Base-by-base conservation (phyloP, 2,113 vertebrate genomes). In the Cranoglanis bouderius region DNA sequence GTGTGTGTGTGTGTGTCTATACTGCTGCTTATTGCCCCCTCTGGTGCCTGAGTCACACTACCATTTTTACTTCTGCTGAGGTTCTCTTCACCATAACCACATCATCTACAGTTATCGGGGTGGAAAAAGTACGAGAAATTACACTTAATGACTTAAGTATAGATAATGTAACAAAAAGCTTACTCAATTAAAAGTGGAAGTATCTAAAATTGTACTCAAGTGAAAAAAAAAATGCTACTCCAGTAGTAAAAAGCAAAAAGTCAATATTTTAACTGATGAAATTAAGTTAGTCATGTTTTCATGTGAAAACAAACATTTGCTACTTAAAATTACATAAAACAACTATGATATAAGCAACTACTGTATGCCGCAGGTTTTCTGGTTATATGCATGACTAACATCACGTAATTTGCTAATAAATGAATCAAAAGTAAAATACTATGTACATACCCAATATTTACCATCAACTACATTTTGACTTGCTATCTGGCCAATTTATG, bases 11-110 rank as follows among this genome's bases (percentile, higher is more conserved):
- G 70, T 38, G 35, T 63, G 13, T 19, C 21, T 75, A 40, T 63
- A 43, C 51, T 49, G 55, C 82, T 87, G 85, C 65, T 85, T 82
- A 86, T 81, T 88, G n/a, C 67, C 35, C 74, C 65, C 82, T 65
- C 49, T 55, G 57, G 6, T 32, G 75, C 86, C 65, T 21, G 46
- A 61, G 88, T 85, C 89, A 80, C 82, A 86, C 78, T 80, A 72
- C 72, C 46, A 46, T 90, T 70, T 91, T 90, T 70, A 85, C 89
- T 91, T 81, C 86, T 29, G 86, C 82, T 91, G 90, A 89, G 81
- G 57, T 89, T 78, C 55, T 88, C 61, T 89, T 70, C 63, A 82
- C 29, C 8, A 29, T 35, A 53, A 55, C 29, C 49, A 12, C 53
- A 59, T 82, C 32, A 14, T 59, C 80, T 38, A 13, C 10, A 18